Evolutionary conservation across 1,140 invertebrate species (phyloP), one percentile per base, ranked within the genome.

Genomic region (Bursaphelenchus mucronatus): DNA sequence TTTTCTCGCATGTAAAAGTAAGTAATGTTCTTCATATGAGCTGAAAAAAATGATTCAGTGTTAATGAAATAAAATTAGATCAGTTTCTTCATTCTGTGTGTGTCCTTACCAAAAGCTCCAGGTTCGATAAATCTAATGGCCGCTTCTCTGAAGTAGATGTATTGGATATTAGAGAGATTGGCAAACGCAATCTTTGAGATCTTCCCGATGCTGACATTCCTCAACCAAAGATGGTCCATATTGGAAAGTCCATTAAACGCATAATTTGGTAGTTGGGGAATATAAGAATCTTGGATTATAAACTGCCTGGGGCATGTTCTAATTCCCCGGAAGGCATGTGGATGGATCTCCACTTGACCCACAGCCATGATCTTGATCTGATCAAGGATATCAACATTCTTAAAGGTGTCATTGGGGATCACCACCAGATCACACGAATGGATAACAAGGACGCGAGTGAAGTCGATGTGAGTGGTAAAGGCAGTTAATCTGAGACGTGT

Each of bases 201-300:
- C 39, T 68, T 15, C 9, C 58, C 68, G 17, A 72, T 72, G 30
- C 58, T 75, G 4, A 76, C 71, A 56, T 72, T 72, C 2, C 62
- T 47, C 44, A 61, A 58, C 75, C 75, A 72, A 47, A 72, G 76
- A 47, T 72, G 70, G 9, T 72, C 61, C 11, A 72, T 47, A 13
- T 70, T 19, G n/a, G 40, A 39, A 13, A 72, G 57, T 10, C 73
- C 70, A 30, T 49, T 40, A 13, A 72, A 72, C 30, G 70, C 39
- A 50, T 52, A 55, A 39, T 40, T 15, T 8, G 45, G 56, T 8
- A 72, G 8, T 43, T 55, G n/a, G 17, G 45, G 50, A 8, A 72
- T 41, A 11, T 51, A 15, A 6, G 67, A 62, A 59, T 72, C 53
- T 57, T 72, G 64, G 8, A 72, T 47, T 1, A 72, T 39, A 45